Evolutionary conservation across 2,113 vertebrate genomes (phyloP), one percentile per base, ranked within the genome.

Genomic region (Scartelaos histophorus): DNA sequence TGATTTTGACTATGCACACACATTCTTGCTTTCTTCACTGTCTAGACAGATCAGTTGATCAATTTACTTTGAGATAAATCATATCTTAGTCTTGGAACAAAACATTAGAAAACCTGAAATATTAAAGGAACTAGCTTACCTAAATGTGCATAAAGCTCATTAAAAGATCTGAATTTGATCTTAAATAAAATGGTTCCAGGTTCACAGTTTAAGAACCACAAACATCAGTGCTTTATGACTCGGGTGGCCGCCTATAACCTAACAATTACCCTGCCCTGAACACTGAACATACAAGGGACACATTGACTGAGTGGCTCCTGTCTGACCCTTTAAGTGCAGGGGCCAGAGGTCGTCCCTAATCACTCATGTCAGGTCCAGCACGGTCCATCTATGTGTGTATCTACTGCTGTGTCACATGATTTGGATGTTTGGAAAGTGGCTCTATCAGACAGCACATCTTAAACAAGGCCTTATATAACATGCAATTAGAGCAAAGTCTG

Each of bases 311-410:
- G 9, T 56, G 69, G 45, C 35, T 74, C 61, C 58, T 75, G 56
- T 70, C 56, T 68, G 70, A 75, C 66, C 53, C 22, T 68, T 67
- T 69, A 76, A 72, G 65, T 79, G 68, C 64, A 78, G 7, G 35
- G 29, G 74, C 70, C 71, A 75, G 1, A 47, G 71, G 70, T 35
- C 16, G 58, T 43, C 19, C 9, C 76, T 78, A 71, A 71, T 69
- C 67, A 67, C 51, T 60, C 72, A 70, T 75, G 53, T 79, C 74
- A 58, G 56, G 68, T 67, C 80, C 66, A 69, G 69, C 67, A 38
- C 19, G 38, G 35, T 51, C 53, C 38, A 22, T 74, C 49, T 13
- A 43, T 64, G 57, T 45, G 35, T 43, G 16, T n/a, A 11, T 35
- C 5, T 62, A 61, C 64, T 71, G 71, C 45, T 19, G 35, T 43